phyloP scores from a whole-genome alignment of 2,888 invertebrate genomes.

The Drosophila cracens region DNA sequence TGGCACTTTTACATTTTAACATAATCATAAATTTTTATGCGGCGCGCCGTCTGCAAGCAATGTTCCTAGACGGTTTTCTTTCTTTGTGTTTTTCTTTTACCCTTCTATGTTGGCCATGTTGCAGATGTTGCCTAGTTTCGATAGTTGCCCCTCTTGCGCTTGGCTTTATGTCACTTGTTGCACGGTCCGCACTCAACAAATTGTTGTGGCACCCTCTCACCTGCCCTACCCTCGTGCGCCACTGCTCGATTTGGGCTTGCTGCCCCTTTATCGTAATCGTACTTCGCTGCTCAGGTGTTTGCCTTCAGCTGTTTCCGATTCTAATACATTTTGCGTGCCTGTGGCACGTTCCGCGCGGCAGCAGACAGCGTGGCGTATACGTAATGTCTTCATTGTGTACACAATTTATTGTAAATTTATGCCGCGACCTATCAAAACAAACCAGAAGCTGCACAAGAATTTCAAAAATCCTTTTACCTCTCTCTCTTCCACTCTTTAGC shows the following conservation, averaged over 20 bases:
- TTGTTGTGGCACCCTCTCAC: conserved; percentile 45
- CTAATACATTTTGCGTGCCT: conserved; percentile 72
- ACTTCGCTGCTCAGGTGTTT: conserved; percentile 75
- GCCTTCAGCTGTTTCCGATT: conserved; percentile 76
- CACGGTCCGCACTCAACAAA: conserved; percentile 65
- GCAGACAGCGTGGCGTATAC: conserved; percentile 67
- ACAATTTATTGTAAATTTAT: conserved; percentile 74
- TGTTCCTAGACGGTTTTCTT: conserved; percentile 32
- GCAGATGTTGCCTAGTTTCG: conserved; percentile 60
- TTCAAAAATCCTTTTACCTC: conserved; percentile 5
- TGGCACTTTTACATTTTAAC: conserved; percentile 80
- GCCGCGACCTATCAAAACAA: conserved; percentile 61
- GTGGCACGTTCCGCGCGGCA: conserved; percentile 56
- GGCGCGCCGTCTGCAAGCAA: conserved; percentile 72
- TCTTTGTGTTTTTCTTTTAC: neutral
- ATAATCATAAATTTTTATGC: conserved; percentile 81
- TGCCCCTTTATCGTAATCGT: conserved; percentile 65
- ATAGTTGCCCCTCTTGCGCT: conserved; percentile 58
- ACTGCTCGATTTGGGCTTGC: conserved; percentile 31
- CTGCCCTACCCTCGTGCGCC: neutral
- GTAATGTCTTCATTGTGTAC: conserved; percentile 76
- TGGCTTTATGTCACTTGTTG: conserved; percentile 60
- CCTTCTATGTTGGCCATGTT: neutral
- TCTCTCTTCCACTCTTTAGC: neutral
- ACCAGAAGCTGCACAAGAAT: conserved; percentile 49